Evolutionary conservation across 30 jellyfish, hydroid and myxozoan species (phyloP).

Genomic region (Aurelia coerulea): DNA sequence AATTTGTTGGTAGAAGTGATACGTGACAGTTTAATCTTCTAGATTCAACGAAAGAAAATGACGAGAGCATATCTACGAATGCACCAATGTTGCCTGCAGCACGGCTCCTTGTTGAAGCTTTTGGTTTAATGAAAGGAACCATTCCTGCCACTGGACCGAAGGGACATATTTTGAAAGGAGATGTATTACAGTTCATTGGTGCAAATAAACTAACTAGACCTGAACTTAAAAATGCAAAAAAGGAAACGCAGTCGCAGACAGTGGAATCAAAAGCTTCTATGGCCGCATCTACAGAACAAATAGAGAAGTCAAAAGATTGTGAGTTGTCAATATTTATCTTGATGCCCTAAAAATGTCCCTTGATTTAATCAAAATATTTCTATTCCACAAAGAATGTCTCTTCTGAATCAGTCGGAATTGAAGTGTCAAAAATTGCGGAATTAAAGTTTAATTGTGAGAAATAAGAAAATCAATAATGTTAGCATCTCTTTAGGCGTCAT

Average conservation of each 20-base stretch:
- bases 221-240: not conserved
- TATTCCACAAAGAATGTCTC: too few relatives aligned
- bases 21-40: not conserved
- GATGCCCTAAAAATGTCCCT: not conserved
- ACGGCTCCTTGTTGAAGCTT: constrained; percentile 71
- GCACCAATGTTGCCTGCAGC: constrained; percentile 80
- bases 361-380: not conserved
- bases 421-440: too few relatives aligned
- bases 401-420: too few relatives aligned
- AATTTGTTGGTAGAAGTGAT: too few relatives aligned
- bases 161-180: constrained; percentile 89
- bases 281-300: not conserved
- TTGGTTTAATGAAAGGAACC: constrained; percentile 26
- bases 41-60: too few relatives aligned
- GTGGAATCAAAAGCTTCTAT: not conserved
- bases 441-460: too few relatives aligned
- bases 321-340: not conserved
- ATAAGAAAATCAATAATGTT: too few relatives aligned
- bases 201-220: constrained; percentile 52
- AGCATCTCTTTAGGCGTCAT: too few relatives aligned
- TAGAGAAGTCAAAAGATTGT: not conserved
- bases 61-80: not conserved
- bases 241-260: not conserved
- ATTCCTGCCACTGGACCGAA: constrained; percentile 85
- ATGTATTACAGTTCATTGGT: constrained; percentile 66